Base-by-base conservation (phyloP, 2,113 vertebrate species). In the Poeciliopsis occidentalis region DNA sequence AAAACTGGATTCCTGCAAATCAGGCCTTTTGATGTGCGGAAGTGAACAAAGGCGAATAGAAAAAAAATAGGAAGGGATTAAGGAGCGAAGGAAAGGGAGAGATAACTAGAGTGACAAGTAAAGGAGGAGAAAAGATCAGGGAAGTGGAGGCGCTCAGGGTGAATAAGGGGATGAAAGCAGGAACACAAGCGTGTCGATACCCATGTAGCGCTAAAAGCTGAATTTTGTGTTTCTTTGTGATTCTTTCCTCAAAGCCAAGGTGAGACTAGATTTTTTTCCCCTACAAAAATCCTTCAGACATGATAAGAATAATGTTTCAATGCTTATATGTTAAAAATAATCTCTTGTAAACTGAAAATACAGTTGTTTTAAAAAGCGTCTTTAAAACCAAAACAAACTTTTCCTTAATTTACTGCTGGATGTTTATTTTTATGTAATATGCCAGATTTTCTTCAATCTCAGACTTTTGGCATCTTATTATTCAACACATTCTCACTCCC, bases 11-110 rank as follows among this genome's bases (percentile, higher is more conserved):
- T 76, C 73, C 34, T 78, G 78, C 83, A 83, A 67, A 76, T 89
- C 67, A 73, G 70, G 82, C 81, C 51, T 87, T 90, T 86, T 90
- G 82, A 90, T 87, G 82, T 82, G 76, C 32, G 24, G 69, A 83
- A 87, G 54, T 24, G 72, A 87, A 80, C 77, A 81, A 41, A 76
- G 73, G 64, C 37, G 67, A 73, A n/a, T 47, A 75, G 64, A 71
- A 66, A 41, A 60, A 76, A 68, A 71, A 51, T 41, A 66, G 27
- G 64, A 79, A 67, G 31, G 75, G 80, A 87, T 83, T 87, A 84
- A 79, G 76, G 67, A 73, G 41, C 3, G 73, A 77, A 71, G 78
- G 64, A 85, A 68, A 68, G 30, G 75, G 13, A 47, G 61, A 80
- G 82, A 87, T 78, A 85, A 74, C 10, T 0, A 77, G 82, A 88